These are phyloP conservation scores for Sylvia atricapilla DNA, from an alignment of 2,113 vertebrate species.

Conservation along the genomic window DNA sequence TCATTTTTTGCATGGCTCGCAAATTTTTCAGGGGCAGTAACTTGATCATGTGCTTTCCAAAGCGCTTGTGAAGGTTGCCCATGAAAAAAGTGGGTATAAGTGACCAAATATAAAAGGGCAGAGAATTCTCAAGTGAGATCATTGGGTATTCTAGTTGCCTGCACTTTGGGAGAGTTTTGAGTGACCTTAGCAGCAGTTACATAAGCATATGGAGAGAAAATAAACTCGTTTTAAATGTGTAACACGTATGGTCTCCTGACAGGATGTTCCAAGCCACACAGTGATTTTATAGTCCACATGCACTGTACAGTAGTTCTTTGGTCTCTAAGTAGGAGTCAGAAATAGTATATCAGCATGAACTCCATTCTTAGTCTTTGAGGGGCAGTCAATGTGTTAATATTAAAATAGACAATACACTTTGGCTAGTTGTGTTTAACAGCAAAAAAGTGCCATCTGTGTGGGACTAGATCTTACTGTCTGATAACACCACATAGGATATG, in stretches of 20 bases:
- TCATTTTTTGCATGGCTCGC: fast-evolving
- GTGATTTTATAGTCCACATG: background rate
- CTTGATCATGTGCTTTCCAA: background rate
- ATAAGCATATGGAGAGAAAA: constrained; percentile 16
- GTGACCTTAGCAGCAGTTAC: constrained; percentile 9
- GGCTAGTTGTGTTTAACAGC: background rate
- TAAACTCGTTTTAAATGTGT: background rate
- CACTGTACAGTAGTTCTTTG: background rate
- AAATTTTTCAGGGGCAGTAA: background rate
- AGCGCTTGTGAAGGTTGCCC: fast-evolving
- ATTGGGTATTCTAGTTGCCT: background rate
- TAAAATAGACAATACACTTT: background rate
- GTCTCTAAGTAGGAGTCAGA: background rate
- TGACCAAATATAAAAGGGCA: background rate
- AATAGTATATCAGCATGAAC: background rate
- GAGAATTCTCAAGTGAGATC: background rate
- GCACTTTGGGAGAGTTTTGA: background rate
- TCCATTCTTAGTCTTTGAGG: background rate
- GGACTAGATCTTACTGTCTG: background rate
- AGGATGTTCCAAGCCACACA: background rate
- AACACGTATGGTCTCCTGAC: constrained; percentile 26
- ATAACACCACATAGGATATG: fast-evolving
- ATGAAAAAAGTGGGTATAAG: background rate
- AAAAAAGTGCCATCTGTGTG: background rate
- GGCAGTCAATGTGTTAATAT: background rate